These are phyloP conservation scores for Zoanthus sociatus DNA, from an alignment of 92 coral and sea anemone species.

Conservation along the genomic window DNA sequence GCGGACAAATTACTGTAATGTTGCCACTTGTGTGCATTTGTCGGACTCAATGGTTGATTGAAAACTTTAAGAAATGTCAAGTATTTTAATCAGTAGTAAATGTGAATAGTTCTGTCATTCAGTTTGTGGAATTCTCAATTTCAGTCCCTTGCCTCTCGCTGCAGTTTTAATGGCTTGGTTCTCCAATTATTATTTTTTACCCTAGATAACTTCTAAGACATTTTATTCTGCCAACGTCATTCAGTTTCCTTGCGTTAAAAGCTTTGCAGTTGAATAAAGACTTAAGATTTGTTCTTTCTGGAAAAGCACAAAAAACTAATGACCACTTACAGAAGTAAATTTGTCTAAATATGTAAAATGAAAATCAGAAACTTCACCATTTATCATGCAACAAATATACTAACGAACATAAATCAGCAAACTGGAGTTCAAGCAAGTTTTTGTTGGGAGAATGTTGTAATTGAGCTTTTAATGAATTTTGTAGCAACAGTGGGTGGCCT, in stretches of 20 bases:
- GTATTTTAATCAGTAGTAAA: slow-evolving; percentile 18
- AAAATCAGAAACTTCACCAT: no score
- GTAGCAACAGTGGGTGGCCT: slow-evolving; percentile 7
- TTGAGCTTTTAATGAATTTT: slow-evolving; percentile 7
- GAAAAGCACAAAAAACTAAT: not conserved
- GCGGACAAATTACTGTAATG: not conserved
- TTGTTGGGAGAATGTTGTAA: not conserved
- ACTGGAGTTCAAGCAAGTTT: no score
- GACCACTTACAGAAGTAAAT: not conserved
- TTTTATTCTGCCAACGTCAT: not conserved
- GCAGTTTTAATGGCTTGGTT: not conserved
- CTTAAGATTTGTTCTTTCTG: not conserved
- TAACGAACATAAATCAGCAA: no score
- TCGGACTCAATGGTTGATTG: not conserved
- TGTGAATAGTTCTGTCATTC: not conserved
- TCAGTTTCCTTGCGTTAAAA: not conserved
- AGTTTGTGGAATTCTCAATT: not conserved
- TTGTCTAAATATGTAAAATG: not conserved
- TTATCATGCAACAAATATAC: no score
- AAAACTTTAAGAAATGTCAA: slow-evolving; percentile 5
- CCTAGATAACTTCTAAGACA: not conserved
- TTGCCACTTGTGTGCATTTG: slow-evolving; percentile 10
- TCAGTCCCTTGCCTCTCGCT: not conserved
- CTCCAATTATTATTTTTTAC: not conserved
- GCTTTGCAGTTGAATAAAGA: not conserved